phyloP scores from a whole-genome alignment of 2,888 invertebrate genomes.

The Heteromurus nitidus region DNA sequence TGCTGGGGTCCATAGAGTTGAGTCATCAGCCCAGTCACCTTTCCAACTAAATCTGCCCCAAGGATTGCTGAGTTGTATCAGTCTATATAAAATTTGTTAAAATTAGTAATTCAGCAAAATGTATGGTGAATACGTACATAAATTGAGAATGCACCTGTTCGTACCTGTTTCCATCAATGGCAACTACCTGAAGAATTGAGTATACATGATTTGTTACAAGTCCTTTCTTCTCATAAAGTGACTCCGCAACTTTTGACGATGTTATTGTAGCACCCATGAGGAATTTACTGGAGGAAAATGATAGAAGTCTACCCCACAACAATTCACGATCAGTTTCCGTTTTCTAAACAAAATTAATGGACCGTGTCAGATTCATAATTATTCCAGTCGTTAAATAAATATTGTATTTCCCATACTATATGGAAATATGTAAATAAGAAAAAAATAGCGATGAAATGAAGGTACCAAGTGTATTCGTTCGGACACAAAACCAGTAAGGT shows the following conservation, averaged over 20 bases:
- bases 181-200: conserved; percentile 94
- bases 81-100: conserved; percentile 7
- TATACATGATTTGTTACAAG: conserved; percentile 89
- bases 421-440: too few species aligned
- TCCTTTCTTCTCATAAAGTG: conserved; percentile 90
- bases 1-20: conserved; percentile 83
- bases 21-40: conserved; percentile 92
- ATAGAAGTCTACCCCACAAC: conserved; percentile 92
- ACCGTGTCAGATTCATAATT: conserved; percentile 3
- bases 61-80: conserved; percentile 92
- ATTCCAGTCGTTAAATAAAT: too few species aligned
- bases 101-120: too few species aligned
- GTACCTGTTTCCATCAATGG: conserved; percentile 76
- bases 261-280: conserved; percentile 88
- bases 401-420: too few species aligned
- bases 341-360: conserved; percentile 17
- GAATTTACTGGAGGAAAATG: conserved; percentile 94
- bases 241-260: conserved; percentile 88
- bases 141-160: too few species aligned
- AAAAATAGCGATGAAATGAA: too few species aligned
- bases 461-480: conserved; percentile 80
- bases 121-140: too few species aligned
- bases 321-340: conserved; percentile 89
- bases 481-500: conserved; percentile 86
- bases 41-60: conserved; percentile 99